Percentiles rank a stretch among this genome's conserved stretches.
Evolutionary conservation across 2,797 vertebrate species (phyloP).

Genomic region (Xiphorhynchus erythropygius): DNA sequence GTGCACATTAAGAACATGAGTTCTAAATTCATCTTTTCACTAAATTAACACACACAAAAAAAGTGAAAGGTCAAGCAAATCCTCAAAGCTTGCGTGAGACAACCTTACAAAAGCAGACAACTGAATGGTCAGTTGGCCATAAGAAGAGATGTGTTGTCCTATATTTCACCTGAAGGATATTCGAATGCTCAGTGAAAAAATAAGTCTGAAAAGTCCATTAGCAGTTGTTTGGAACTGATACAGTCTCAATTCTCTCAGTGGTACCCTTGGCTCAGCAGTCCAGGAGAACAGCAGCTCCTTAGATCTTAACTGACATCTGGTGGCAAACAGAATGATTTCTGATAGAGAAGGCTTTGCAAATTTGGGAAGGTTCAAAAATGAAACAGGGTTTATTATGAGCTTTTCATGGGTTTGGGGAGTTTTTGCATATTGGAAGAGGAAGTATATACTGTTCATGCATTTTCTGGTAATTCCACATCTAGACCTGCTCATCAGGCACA

Average conservation of each 20-base stretch:
- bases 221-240: background rate
- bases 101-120: background rate
- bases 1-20: background rate
- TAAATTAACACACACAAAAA: background rate
- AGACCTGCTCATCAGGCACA: background rate
- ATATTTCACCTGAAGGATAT: background rate
- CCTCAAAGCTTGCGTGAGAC: background rate
- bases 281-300: background rate
- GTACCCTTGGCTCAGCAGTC: background rate
- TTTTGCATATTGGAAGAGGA: background rate
- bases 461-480: background rate
- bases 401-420: background rate
- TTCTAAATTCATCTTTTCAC: background rate
- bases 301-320: background rate
- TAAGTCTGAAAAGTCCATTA: background rate
- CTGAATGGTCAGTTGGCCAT: rapidly evolving
- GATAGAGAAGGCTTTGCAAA: background rate
- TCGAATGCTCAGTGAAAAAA: background rate
- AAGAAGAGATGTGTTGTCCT: background rate
- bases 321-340: background rate
- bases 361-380: background rate
- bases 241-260: background rate
- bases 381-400: background rate
- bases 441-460: background rate
- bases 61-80: background rate